Conservation (phyloP, 2,113 vertebrate species). For the Perca fluviatilis region DNA sequence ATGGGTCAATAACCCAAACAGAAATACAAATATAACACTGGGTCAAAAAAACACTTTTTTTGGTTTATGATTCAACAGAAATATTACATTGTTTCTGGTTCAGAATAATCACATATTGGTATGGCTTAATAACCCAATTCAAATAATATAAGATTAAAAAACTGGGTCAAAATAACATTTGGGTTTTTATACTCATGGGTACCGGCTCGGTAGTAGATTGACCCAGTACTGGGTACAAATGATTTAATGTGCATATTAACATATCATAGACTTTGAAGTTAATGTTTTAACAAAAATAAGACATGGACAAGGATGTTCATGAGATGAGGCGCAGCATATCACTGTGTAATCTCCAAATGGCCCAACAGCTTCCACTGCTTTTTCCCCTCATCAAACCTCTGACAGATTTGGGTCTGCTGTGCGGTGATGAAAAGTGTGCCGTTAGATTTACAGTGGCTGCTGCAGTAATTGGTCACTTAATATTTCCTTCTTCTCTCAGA, state of each 20-base stretch:
- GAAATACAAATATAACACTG: too few relatives aligned
- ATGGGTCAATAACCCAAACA: too few relatives aligned
- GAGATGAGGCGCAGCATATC: conserved; percentile 19
- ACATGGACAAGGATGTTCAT: conserved; percentile 21
- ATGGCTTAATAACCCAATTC: too few relatives aligned
- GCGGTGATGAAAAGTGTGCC: conserved; percentile 55
- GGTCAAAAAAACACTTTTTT: too few relatives aligned
- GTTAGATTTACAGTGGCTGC: conserved; percentile 56
- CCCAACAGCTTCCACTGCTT: conserved; percentile 41
- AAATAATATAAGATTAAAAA: too few relatives aligned
- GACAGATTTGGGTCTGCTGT: conserved; percentile 75
- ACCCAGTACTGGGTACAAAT: too few relatives aligned
- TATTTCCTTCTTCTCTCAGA: conserved; percentile 38
- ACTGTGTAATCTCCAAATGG: conserved; percentile 60
- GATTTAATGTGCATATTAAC: conserved; percentile 23
- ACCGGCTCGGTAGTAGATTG: too few relatives aligned
- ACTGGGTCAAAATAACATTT: too few relatives aligned
- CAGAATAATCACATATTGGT: too few relatives aligned
- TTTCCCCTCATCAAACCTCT: conserved; percentile 66
- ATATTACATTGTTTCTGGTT: too few relatives aligned
- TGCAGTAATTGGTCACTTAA: conserved; percentile 68
- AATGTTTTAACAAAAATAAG: conserved; percentile 50
- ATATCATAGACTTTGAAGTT: conserved; percentile 40
- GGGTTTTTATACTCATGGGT: too few relatives aligned
- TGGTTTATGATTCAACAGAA: too few relatives aligned